Evolutionary conservation across 2,888 invertebrate species (phyloP).

Genomic region (Margaritifera margaritifera): DNA sequence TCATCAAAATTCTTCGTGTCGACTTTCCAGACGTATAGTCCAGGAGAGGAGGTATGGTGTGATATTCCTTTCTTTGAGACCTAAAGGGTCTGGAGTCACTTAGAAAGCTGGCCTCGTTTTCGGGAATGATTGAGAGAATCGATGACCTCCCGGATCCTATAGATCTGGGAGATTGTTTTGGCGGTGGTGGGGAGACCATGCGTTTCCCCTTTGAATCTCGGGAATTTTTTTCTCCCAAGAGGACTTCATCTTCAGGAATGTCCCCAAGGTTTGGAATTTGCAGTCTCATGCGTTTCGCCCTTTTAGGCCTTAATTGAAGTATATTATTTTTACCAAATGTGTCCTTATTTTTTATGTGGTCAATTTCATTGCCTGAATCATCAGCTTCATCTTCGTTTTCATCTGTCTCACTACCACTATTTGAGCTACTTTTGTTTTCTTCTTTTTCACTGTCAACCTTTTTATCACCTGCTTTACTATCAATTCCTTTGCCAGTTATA

Average conservation of each 20-base stretch:
- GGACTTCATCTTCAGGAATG: constrained; percentile 45
- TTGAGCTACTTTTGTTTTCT: constrained; percentile 1
- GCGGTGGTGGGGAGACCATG: constrained; percentile 37
- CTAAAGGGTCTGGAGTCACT: too few species aligned
- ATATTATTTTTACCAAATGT: too few species aligned
- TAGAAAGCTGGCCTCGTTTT: constrained; percentile 9
- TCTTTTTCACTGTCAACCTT: not conserved
- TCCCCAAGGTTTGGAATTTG: constrained; percentile 34
- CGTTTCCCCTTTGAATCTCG: constrained; percentile 12
- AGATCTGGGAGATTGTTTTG: constrained; percentile 31
- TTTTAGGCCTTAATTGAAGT: constrained; percentile 36
- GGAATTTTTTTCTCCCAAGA: constrained; percentile 8
- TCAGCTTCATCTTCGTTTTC: not conserved
- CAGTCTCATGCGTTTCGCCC: constrained; percentile 48
- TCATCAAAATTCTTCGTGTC: constrained; percentile 27
- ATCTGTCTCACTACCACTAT: not conserved
- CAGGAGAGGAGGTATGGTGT: too few species aligned
- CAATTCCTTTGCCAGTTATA: not conserved
- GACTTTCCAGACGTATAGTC: too few species aligned
- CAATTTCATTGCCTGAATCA: not conserved
- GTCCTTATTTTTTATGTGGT: not conserved
- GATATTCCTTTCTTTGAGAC: too few species aligned
- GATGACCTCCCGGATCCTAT: constrained; percentile 11
- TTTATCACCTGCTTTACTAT: not conserved
- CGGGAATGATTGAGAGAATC: constrained; percentile 15